Evolutionary conservation across 2,113 vertebrate genomes (phyloP).

Genomic region (Ariopsis seemanni): DNA sequence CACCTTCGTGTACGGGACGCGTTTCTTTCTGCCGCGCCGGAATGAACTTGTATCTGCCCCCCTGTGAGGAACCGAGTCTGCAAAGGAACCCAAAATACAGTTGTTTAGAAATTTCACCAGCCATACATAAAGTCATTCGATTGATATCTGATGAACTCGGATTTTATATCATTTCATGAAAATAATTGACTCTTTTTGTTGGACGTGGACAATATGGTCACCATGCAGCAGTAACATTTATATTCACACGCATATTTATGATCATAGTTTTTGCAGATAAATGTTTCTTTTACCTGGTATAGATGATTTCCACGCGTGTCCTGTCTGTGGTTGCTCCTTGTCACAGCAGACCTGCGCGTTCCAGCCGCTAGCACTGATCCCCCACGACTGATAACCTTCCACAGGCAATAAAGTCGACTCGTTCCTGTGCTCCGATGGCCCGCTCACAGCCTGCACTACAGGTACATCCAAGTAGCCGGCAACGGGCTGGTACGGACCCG

Average conservation of each 20-base stretch:
- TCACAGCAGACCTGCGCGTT: constrained; percentile 95
- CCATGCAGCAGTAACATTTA: not conserved
- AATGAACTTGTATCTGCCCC: constrained; percentile 85
- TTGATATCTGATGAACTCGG: not conserved
- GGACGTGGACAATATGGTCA: not conserved
- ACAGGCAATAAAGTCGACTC: constrained; percentile 88
- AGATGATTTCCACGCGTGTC: constrained; percentile 92
- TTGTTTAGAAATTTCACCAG: not conserved
- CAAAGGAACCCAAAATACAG: not conserved
- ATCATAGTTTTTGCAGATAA: not conserved
- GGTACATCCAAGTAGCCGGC: constrained; percentile 94
- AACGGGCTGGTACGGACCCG: constrained; percentile 89
- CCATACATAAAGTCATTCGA: not conserved
- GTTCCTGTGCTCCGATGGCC: constrained; percentile 86
- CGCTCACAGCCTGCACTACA: constrained; percentile 86
- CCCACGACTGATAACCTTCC: constrained; percentile 98
- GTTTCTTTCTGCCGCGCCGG: constrained; percentile 93
- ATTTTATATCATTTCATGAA: not conserved
- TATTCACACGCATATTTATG: not conserved
- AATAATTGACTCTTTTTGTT: not conserved
- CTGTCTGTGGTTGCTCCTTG: constrained; percentile 91
- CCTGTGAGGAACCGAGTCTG: constrained; percentile 80
- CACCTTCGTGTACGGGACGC: constrained; percentile 97
- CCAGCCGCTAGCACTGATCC: constrained; percentile 88
- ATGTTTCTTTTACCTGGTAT: constrained; percentile 80